Conservation (phyloP, 1,140 invertebrate genomes). For the Heliconius melpomene region DNA sequence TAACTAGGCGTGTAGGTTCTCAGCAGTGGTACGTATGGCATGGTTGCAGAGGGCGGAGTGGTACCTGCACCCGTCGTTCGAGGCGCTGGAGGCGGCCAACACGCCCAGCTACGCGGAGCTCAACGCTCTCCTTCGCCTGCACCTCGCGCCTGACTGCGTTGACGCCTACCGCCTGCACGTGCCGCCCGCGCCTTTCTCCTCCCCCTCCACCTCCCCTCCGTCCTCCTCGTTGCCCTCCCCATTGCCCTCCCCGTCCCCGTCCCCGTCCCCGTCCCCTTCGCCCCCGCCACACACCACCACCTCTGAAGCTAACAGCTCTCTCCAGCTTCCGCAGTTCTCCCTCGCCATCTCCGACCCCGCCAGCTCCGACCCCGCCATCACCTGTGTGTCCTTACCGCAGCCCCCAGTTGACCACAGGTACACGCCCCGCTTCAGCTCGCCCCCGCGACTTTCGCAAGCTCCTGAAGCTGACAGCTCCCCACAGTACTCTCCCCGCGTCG, state of each 20-base stretch:
- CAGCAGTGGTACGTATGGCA: constrained; percentile 16
- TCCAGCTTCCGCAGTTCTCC: neutral
- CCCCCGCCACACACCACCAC: neutral
- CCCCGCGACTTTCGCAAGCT: constrained; percentile 17
- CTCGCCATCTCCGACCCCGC: neutral
- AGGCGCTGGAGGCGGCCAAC: constrained; percentile 61
- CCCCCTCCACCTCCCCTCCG: neutral
- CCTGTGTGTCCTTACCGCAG: neutral
- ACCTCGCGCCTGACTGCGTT: constrained; percentile 62
- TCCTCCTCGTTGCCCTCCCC: neutral
- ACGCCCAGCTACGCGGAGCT: constrained; percentile 68
- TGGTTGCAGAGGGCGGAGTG: constrained; percentile 62
- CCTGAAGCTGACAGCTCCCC: neutral
- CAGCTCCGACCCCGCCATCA: neutral
- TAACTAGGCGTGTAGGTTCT: too few species aligned
- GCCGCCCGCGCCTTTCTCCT: constrained; percentile 37
- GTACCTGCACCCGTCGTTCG: constrained; percentile 67
- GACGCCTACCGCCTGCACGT: constrained; percentile 59
- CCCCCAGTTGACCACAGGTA: neutral
- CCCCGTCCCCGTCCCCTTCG: too few species aligned
- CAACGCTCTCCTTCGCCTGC: constrained; percentile 56
- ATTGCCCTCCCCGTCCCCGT: neutral
- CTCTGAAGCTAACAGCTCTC: neutral
- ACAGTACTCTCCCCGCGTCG: neutral
- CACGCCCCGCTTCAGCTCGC: constrained; percentile 22